Evolutionary conservation across 2,888 invertebrate genomes (phyloP), one percentile per base, ranked within the genome.

Genomic region (Xanthorhoe spadicearia): DNA sequence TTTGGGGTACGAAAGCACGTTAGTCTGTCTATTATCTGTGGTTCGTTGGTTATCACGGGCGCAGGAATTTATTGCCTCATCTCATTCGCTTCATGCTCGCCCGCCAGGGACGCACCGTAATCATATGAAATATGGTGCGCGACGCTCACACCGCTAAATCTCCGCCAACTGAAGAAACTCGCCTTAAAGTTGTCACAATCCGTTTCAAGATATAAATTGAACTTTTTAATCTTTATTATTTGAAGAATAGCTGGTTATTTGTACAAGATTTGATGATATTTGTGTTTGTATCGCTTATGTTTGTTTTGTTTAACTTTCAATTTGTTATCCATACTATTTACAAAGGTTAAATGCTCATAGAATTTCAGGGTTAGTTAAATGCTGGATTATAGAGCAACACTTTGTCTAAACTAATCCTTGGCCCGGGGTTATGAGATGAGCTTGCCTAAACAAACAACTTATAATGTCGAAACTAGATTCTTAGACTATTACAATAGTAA

Each of bases 71-170:
- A 62, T 62, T 57, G 62, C 13, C 32, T 56, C 55, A 43, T 62
- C 50, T 38, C 43, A 23, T 43, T 35, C 50, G 10, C 32, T 43
- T 46, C 50, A 28, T 28, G 43, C 55, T 55, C 49, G 23, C 35
- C 48, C 54, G 54, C 53, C 3, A 54, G 28, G 19, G 61, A 61
- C 48, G 13, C 32, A 32, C 35, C 38, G 50, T 55, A 61, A 55
- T 54, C 61, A 49, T 61, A 61, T 61, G 38, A 61, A 50, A 61
- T 61, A 55, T 61, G 35, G 32, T 18, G 38, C 49, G 23, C 43
- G 55, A 63, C 23, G 46, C 43, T 63, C 19, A 7, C 52, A 46
- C 56, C 28, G 46, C 43, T 62, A 46, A 62, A 56, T 62, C 51
- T 51, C 28, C 61, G 54, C 54, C 38, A 61, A 50, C 35, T 35